These are phyloP conservation scores for Apantesis nais DNA, from an alignment of 2,888 invertebrate genomes.

Conservation along the genomic window DNA sequence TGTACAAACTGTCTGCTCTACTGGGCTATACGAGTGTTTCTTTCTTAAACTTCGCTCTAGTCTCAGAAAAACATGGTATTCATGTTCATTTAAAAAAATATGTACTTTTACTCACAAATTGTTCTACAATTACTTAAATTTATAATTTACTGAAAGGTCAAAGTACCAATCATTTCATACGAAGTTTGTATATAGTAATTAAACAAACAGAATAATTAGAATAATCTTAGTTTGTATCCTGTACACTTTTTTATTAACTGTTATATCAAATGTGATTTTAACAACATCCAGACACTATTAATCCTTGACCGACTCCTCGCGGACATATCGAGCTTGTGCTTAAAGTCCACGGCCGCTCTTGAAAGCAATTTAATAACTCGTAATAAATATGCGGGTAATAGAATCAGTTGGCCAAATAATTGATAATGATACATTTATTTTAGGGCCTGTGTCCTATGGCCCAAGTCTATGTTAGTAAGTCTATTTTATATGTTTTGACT, in stretches of 20 bases:
- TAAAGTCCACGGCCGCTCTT: constrained; percentile 14
- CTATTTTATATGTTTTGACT: not conserved
- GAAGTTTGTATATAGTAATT: not conserved
- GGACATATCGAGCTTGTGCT: constrained; percentile 1
- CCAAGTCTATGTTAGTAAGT: not conserved
- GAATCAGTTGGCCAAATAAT: not conserved
- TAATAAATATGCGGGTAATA: constrained; percentile 3
- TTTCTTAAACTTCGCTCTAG: too few relatives aligned
- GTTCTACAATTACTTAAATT: too few relatives aligned
- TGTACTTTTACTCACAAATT: too few relatives aligned
- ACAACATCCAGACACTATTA: not conserved
- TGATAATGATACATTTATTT: not conserved
- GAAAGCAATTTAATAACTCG: constrained; percentile 6
- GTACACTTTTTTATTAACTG: not conserved
- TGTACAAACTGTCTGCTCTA: too few relatives aligned
- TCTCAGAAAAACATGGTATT: too few relatives aligned
- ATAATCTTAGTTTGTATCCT: not conserved
- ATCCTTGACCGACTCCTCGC: constrained; percentile 15
- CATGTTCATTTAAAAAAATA: too few relatives aligned
- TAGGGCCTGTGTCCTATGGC: too few relatives aligned
- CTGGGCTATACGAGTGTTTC: too few relatives aligned
- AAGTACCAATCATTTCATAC: not conserved
- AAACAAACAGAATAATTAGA: not conserved
- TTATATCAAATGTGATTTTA: not conserved
- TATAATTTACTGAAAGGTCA: not conserved